These are phyloP conservation scores for Cladopsammia gracilis DNA, from an alignment of 64 coral and sea anemone genomes.

Conservation along the genomic window DNA sequence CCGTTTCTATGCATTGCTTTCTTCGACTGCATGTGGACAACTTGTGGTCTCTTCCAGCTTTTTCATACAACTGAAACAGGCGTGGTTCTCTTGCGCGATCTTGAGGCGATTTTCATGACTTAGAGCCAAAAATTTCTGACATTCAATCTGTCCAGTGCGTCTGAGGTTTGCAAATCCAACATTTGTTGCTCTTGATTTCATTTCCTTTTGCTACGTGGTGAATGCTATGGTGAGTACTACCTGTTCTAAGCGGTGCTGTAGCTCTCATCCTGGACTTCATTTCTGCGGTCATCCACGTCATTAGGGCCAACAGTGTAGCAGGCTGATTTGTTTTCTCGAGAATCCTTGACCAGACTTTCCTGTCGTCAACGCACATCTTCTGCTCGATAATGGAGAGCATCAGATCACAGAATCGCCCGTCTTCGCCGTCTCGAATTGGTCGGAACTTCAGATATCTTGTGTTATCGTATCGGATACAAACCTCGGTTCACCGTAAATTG, in stretches of 20 bases:
- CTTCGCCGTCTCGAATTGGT: slow-evolving; percentile 15
- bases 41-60: slow-evolving; percentile 24
- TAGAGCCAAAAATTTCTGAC: slow-evolving; percentile 23
- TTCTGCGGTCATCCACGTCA: slow-evolving; percentile 58
- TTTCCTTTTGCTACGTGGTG: slow-evolving; percentile 15
- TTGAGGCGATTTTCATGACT: slow-evolving; percentile 15
- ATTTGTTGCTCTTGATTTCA: background rate
- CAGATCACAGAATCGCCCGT: background rate
- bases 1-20: slow-evolving; percentile 30
- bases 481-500: slow-evolving; percentile 35
- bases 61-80: slow-evolving; percentile 59
- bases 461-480: slow-evolving; percentile 32
- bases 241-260: slow-evolving; percentile 40
- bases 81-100: slow-evolving; percentile 18
- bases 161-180: slow-evolving; percentile 13
- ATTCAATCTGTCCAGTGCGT: slow-evolving; percentile 38
- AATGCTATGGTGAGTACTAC: background rate
- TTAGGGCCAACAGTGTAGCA: background rate
- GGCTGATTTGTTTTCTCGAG: slow-evolving; percentile 27
- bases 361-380: slow-evolving; percentile 56
- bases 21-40: slow-evolving; percentile 13
- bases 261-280: slow-evolving; percentile 60
- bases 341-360: slow-evolving; percentile 64
- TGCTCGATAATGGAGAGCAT: slow-evolving; percentile 28
- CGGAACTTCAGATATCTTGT: slow-evolving; percentile 38